A percentile compares a stretch with the other conserved stretches of the same genome.
These are phyloP conservation scores for Hesperia comma DNA, from an alignment of 2,888 invertebrate genomes.

Conservation along the genomic window DNA sequence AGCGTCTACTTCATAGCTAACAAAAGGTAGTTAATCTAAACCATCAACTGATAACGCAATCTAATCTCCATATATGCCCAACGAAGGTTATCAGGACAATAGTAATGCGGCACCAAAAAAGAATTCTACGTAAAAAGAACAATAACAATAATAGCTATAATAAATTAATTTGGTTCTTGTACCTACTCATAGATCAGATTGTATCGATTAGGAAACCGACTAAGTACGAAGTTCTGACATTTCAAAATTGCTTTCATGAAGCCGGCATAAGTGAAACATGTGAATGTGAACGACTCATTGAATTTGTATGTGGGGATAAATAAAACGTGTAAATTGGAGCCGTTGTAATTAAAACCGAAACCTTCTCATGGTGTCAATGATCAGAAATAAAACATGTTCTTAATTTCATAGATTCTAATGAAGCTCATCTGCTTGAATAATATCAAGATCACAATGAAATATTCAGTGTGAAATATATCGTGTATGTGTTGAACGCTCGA, in stretches of 20 bases:
- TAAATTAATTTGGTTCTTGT: conserved; percentile 52
- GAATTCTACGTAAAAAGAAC: conserved; percentile 57
- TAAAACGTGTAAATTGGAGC: background rate
- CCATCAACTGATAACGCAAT: conserved; percentile 72
- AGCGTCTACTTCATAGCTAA: conserved; percentile 59
- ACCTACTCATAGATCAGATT: conserved; percentile 44
- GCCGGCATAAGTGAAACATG: conserved; percentile 6
- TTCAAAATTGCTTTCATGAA: conserved; percentile 10
- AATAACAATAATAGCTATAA: conserved; percentile 66
- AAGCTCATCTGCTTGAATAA: conserved; percentile 59
- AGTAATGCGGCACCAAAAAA: conserved; percentile 65
- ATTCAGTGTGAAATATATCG: conserved; percentile 70
- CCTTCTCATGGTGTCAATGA: conserved; percentile 33
- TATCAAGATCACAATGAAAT: conserved; percentile 70
- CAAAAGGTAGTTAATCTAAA: conserved; percentile 80
- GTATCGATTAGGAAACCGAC: conserved; percentile 23
- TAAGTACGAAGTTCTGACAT: background rate
- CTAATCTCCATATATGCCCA: conserved; percentile 60
- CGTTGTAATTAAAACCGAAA: background rate
- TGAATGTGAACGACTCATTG: background rate
- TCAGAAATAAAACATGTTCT: conserved; percentile 14
- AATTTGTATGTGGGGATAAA: background rate
- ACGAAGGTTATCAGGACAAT: conserved; percentile 59
- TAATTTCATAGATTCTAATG: conserved; percentile 39
- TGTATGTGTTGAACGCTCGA: conserved; percentile 50